Percentiles rank a stretch among this genome's conserved stretches.
Evolutionary conservation across 1,140 invertebrate genomes (phyloP).

Genomic region (Aphidius ervi): DNA sequence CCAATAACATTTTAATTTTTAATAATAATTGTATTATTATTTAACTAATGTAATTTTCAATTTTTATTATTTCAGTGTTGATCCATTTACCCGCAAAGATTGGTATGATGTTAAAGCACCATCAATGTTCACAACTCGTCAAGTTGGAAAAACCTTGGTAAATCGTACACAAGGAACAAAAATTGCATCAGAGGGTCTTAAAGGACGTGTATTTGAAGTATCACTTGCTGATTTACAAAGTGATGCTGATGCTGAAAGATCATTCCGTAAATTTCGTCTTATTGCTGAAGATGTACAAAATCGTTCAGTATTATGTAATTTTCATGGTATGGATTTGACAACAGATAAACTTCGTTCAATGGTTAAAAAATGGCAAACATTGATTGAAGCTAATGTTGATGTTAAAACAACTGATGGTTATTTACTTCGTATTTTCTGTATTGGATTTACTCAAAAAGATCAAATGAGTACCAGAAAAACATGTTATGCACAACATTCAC

Average conservation of each 20-base stretch:
- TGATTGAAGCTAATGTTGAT: conserved; percentile 95
- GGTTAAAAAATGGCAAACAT: conserved; percentile 98
- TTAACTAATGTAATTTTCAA: neutral
- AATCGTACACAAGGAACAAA: conserved; percentile 94
- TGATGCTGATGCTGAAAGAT: conserved; percentile 90
- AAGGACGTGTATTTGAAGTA: conserved; percentile 95
- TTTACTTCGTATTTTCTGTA: conserved; percentile 93
- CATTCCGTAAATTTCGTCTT: conserved; percentile 95
- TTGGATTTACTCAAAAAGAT: conserved; percentile 97
- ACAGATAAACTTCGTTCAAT: conserved; percentile 96
- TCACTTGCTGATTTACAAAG: conserved; percentile 95
- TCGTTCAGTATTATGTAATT: conserved; percentile 93
- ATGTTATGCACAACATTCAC: conserved; percentile 97
- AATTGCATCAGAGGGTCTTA: conserved; percentile 98
- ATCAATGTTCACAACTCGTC: conserved; percentile 91
- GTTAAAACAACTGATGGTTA: conserved; percentile 99
- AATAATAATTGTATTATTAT: too few relatives aligned
- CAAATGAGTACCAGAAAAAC: conserved; percentile 92
- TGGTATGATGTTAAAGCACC: conserved; percentile 99
- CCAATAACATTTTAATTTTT: too few relatives aligned
- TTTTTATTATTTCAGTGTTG: conserved; percentile 69
- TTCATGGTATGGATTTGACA: conserved; percentile 98
- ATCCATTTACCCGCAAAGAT: conserved; percentile 97
- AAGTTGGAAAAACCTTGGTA: conserved; percentile 97
- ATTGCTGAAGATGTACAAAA: conserved; percentile 95